Conservation (phyloP, 2,113 vertebrate species). For the Nyctibius bracteatus region DNA sequence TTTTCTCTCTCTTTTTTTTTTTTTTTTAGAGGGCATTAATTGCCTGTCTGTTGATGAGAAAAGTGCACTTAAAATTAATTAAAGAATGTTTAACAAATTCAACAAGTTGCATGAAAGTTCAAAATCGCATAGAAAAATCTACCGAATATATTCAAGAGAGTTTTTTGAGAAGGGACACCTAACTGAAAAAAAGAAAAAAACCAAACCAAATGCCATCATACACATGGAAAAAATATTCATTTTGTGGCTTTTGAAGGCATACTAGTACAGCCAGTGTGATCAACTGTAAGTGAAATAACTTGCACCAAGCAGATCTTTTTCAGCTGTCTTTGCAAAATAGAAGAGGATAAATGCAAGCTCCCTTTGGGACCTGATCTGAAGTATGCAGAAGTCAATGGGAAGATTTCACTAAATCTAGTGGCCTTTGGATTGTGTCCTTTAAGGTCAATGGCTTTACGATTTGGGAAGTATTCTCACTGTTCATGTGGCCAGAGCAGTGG, state of each 20-base stretch:
- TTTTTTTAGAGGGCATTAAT: background rate
- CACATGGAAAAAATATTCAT: rapidly evolving
- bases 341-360: background rate
- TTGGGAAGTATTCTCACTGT: background rate
- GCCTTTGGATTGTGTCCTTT: background rate
- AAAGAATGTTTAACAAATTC: background rate
- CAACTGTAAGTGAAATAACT: background rate
- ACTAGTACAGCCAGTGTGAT: background rate
- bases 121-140: background rate
- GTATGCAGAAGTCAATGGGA: background rate
- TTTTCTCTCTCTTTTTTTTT: background rate
- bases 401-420: background rate
- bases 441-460: background rate
- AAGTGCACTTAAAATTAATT: background rate
- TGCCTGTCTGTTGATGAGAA: background rate
- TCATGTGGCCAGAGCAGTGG: rapidly evolving
- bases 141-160: background rate
- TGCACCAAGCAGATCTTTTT: background rate
- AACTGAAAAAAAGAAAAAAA: background rate
- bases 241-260: background rate
- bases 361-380: background rate
- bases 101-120: background rate
- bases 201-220: background rate
- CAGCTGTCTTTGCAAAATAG: background rate
- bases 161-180: background rate